Percentiles rank a stretch among this genome's conserved stretches.
phyloP scores from a whole-genome alignment of 2,113 vertebrate genomes.

The Rattus rattus region DNA sequence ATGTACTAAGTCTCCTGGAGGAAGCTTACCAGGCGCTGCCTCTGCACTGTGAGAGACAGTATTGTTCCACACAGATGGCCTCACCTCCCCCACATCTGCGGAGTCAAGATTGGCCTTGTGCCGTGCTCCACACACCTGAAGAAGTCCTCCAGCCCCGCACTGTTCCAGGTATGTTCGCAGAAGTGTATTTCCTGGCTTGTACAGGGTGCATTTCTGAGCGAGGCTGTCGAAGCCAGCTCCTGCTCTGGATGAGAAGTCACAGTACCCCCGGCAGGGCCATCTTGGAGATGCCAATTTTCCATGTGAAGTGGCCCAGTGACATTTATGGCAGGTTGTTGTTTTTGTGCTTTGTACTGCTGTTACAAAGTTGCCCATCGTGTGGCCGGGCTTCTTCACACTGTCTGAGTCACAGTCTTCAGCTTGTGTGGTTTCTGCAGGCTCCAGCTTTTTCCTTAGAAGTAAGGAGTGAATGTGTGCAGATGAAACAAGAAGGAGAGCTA shows the following conservation, averaged over 20 bases:
- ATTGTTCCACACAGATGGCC: neutral
- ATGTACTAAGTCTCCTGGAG: neutral
- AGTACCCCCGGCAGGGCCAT: neutral
- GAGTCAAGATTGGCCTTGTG: neutral
- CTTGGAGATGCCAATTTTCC: neutral
- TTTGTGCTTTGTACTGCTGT: neutral
- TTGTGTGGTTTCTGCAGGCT: neutral
- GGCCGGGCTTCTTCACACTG: neutral
- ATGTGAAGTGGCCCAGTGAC: neutral
- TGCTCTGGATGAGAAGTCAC: neutral
- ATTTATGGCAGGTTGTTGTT: neutral
- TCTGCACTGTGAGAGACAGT: neutral
- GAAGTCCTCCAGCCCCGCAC: neutral
- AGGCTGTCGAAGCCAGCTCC: neutral
- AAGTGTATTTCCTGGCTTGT: neutral
- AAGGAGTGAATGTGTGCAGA: neutral
- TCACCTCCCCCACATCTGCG: rapidly evolving
- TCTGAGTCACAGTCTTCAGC: neutral
- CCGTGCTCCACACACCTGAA: neutral
- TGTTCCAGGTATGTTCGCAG: neutral
- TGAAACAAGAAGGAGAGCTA: neutral
- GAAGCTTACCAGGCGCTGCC: neutral
- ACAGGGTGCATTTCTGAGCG: neutral
- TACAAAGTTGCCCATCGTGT: neutral
- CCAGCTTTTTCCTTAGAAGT: neutral